Conservation (phyloP, 2,888 invertebrate genomes). For the Linyphia triangularis region DNA sequence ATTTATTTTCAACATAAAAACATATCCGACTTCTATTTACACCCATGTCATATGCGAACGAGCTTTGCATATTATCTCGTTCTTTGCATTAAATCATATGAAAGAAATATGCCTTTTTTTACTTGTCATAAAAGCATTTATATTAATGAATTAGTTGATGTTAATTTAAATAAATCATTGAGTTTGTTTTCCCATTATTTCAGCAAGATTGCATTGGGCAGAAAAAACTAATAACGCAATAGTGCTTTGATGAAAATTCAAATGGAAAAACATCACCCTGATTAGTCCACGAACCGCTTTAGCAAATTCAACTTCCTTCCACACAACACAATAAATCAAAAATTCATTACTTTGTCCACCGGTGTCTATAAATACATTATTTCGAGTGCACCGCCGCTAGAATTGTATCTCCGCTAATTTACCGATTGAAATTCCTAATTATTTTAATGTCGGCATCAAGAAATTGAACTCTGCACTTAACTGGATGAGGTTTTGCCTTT, state of each 20-base stretch:
- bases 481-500: conserved; percentile 37
- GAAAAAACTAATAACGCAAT: background rate
- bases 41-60: no score
- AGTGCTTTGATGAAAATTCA: background rate
- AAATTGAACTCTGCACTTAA: conserved; percentile 61
- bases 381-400: conserved; percentile 16
- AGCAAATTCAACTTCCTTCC: background rate
- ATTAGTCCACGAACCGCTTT: conserved; percentile 16
- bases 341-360: conserved; percentile 45
- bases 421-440: conserved; percentile 64
- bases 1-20: no score
- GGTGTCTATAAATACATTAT: conserved; percentile 55
- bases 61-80: no score
- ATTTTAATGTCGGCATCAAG: conserved; percentile 59
- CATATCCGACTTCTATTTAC: no score
- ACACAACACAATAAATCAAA: conserved; percentile 47
- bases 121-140: no score
- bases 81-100: no score
- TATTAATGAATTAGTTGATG: background rate
- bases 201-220: background rate
- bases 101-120: no score
- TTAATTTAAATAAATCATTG: background rate
- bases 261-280: background rate
- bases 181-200: background rate
- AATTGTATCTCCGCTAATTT: conserved; percentile 31